These are phyloP conservation scores for Exephanes ischioxanthus DNA, from an alignment of 2,888 invertebrate species.

Conservation along the genomic window DNA sequence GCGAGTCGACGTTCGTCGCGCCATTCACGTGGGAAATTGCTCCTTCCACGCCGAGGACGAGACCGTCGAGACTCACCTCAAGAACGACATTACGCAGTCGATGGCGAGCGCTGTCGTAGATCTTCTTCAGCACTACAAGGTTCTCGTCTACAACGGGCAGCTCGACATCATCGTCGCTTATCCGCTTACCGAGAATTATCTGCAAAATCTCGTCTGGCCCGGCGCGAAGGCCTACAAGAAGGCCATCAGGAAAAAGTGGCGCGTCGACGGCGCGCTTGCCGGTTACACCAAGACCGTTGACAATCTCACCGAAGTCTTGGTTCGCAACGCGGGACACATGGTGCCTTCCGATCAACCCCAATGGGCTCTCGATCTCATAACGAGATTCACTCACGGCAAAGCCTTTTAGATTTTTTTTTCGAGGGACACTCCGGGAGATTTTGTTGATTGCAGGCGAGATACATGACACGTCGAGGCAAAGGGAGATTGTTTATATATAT, in stretches of 20 bases:
- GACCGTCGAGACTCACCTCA: conserved; percentile 90
- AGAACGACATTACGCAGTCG: conserved; percentile 93
- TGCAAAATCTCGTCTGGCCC: conserved; percentile 87
- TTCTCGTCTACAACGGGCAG: conserved; percentile 95
- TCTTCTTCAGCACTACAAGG: conserved; percentile 89
- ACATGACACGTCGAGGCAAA: conserved; percentile 23
- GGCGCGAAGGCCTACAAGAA: conserved; percentile 84
- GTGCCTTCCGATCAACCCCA: conserved; percentile 85
- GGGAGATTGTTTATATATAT: background rate
- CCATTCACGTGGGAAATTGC: conserved; percentile 94
- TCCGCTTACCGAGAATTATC: conserved; percentile 92
- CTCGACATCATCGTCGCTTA: conserved; percentile 96
- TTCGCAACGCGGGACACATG: conserved; percentile 86
- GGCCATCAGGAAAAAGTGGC: conserved; percentile 84
- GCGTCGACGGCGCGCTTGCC: conserved; percentile 82
- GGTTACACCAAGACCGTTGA: conserved; percentile 83
- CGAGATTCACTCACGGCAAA: conserved; percentile 81
- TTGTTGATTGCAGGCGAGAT: background rate
- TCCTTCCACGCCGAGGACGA: conserved; percentile 88
- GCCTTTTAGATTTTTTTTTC: conserved; percentile 71
- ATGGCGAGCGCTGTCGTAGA: conserved; percentile 91
- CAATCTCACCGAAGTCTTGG: conserved; percentile 83
- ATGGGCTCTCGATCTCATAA: conserved; percentile 85
- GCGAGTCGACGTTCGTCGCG: conserved; percentile 87
- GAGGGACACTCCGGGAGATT: background rate